These are phyloP conservation scores for Crossocerus cetratus DNA, from an alignment of 2,888 invertebrate genomes.

Conservation along the genomic window DNA sequence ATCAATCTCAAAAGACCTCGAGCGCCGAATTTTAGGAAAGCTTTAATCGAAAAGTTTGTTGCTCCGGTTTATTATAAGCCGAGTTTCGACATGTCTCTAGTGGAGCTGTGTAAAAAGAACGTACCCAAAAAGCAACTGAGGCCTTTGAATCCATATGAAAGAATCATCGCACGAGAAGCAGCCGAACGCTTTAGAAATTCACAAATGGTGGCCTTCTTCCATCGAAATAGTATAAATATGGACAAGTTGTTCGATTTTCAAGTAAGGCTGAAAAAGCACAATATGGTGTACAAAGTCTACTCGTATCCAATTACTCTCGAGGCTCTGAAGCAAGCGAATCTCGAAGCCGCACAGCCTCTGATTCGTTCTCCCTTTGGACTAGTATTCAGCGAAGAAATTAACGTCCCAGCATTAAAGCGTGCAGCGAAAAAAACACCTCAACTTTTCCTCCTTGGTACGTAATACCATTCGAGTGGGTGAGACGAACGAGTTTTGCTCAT, in stretches of 20 bases:
- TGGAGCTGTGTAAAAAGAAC: slow-evolving; percentile 77
- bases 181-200: slow-evolving; percentile 85
- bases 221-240: slow-evolving; percentile 84
- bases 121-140: slow-evolving; percentile 76
- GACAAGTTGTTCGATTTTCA: slow-evolving; percentile 83
- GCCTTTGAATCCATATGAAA: slow-evolving; percentile 82
- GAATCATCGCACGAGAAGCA: slow-evolving; percentile 85
- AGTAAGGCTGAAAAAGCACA: slow-evolving; percentile 81
- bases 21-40: slow-evolving; percentile 84
- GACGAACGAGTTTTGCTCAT: background rate
- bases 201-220: slow-evolving; percentile 85
- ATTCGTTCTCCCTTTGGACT: slow-evolving; percentile 83
- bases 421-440: slow-evolving; percentile 85
- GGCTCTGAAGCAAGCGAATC: slow-evolving; percentile 84
- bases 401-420: slow-evolving; percentile 81
- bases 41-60: slow-evolving; percentile 82
- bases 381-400: slow-evolving; percentile 84
- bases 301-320: slow-evolving; percentile 82
- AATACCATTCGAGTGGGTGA: background rate
- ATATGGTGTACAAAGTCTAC: slow-evolving; percentile 85
- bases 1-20: slow-evolving; percentile 88
- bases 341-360: slow-evolving; percentile 82
- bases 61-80: slow-evolving; percentile 81
- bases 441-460: slow-evolving; percentile 83
- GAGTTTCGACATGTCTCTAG: slow-evolving; percentile 56